Evolutionary conservation across 2,797 vertebrate species (phyloP), one percentile per base, ranked within the genome.

Genomic region (Megaceryle alcyon): DNA sequence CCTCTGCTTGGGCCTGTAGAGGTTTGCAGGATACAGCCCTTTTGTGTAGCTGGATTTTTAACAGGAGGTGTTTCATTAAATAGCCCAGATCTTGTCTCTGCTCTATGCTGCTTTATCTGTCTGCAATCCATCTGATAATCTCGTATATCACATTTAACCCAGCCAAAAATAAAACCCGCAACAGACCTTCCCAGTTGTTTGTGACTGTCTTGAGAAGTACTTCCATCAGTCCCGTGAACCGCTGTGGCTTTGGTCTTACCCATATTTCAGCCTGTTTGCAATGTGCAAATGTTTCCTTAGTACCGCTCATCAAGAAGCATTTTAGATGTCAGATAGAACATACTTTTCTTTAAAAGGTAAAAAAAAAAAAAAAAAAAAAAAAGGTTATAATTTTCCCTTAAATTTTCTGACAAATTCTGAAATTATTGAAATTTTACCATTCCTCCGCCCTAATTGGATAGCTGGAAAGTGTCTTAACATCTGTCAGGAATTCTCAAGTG

Each of bases 51-150:
- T 90, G 70, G 77, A 73, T 91, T 91, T 85, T 90, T 95, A 82
- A 60, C 85, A 94, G 87, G 83, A 97, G 87, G 88, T 94, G 94
- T 97, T 96, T 96, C 96, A 96, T 97, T 94, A 96, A 95, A 77
- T 12, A 84, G 60, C 66, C 77, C 88, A 88, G 94, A 39, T 81
- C 86, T 84, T 57, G 59, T 92, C 86, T 95, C 77, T 72, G 54
- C 81, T 91, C 79, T 70, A 0, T 43, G 31, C 48, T 94, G 82
- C 37, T 94, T 91, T 90, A 80, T 96, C 90, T 92, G 56, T 48
- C 70, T 82, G 80, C 88, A 86, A 75, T 60, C 33, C 85, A 56
- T 79, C 90, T 94, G 90, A 94, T 94, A 90, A 92, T 82, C 86
- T 90, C 66, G 49, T 41, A 53, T 13, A 61, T 84, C 64, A 39